Evolutionary conservation across 2,888 invertebrate genomes (phyloP), one percentile per base, ranked within the genome.

Genomic region (Drosophila testacea): DNA sequence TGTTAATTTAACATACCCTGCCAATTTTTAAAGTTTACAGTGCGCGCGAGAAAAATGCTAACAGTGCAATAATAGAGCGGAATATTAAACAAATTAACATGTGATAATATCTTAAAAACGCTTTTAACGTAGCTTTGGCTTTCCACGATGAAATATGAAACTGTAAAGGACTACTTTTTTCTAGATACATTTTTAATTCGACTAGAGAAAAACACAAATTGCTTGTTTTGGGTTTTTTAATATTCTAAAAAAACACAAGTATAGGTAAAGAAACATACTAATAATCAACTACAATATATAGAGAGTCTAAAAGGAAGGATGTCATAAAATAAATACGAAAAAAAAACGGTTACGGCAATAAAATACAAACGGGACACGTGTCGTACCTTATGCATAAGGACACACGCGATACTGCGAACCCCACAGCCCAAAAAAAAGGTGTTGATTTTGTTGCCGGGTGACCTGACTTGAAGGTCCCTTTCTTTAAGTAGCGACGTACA

Each of bases 291-390:
- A 3, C 22, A 42, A 11, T 48, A n/a, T 11, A 42, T 27, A 10
- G 4, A 22, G 10, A 22, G 10, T 10, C 10, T 36, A 69, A 62
- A 47, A 36, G 47, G 32, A 9, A 48, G 30, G 27, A 30, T 0
- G 47, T 11, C 30, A 34, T 42, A 30, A 52, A 51, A 42, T 28
- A 28, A 54, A 48, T 36, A 16, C 46, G 36, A 32, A 28, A 57
- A 66, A 22, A 1, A 3, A 61, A 62, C 16, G 36, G 66, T 69
- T 60, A 47, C 6, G 39, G 63, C 51, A 60, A 88, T 77, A 81
- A 81, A 80, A 73, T 55, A 50, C 63, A 74, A 55, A 57, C 51
- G 42, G 60, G 61, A 65, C 88, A 81, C 83, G 89, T 84, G 89
- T 57, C 73, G 52, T n/a, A 66, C 46, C 46, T n/a, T 61, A 66